A percentile compares a stretch with the other conserved stretches of the same genome.
phyloP scores from a whole-genome alignment of 2,113 vertebrate species.

The Alces alces region DNA sequence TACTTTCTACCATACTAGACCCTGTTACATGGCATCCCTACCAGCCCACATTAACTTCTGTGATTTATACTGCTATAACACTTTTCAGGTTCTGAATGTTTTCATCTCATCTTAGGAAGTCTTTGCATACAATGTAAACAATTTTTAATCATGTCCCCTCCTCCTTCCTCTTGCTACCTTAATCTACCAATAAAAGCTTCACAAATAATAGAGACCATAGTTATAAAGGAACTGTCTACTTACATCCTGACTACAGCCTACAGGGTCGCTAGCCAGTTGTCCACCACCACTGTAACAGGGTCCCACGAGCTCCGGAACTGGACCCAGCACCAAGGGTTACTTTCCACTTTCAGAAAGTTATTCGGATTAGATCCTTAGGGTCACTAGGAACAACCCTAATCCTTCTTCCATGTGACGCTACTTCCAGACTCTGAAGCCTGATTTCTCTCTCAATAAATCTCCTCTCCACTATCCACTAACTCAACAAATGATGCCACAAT shows the following conservation, averaged over 20 bases:
- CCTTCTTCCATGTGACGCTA: neutral
- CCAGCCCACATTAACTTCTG: neutral
- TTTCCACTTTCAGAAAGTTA: neutral
- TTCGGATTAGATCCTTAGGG: neutral
- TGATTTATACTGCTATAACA: neutral
- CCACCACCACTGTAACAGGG: neutral
- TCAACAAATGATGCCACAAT: neutral
- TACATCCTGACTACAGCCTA: neutral
- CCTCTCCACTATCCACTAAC: neutral
- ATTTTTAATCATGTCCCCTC: neutral
- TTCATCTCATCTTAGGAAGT: neutral
- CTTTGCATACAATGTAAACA: neutral
- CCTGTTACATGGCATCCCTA: neutral
- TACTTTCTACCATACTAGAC: neutral
- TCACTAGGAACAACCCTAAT: neutral
- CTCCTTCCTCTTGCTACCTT: neutral
- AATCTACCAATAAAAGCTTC: neutral
- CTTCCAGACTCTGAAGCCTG: neutral
- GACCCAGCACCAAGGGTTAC: neutral
- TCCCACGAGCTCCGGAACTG: neutral
- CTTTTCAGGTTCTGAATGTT: neutral
- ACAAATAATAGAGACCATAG: neutral
- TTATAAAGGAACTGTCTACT: neutral
- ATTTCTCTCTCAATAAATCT: neutral
- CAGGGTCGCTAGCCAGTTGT: neutral